Base-by-base conservation (phyloP, 2,888 invertebrate species). In the Troilus luridus region DNA sequence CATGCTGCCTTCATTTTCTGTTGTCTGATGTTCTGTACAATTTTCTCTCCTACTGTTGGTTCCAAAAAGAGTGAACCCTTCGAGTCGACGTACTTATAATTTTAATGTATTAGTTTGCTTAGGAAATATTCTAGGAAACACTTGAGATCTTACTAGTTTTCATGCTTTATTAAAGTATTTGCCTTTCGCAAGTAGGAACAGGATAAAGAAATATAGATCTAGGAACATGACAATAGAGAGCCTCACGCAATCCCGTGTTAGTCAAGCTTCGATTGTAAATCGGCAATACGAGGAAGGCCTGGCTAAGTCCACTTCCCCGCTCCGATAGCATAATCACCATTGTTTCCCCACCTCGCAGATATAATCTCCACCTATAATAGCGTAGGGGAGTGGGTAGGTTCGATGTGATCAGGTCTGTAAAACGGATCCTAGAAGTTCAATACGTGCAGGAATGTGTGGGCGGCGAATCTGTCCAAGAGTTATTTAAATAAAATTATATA, bases 201-300 rank as follows among this genome's bases (percentile, higher is more conserved):
- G 85, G 85, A 85, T 56, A 56, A 21, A 85, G 56, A 85, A 56
- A 85, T n/a, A 24, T 56, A 85, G 56, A 3, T 56, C 6, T 21
- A 54, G 81, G 54, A 21, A 54, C 81, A 58, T 85, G 85, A 85
- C 85, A 85, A 85, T 85, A 85, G 85, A n/a, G 0, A 14, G 58
- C 12, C 56, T 85, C 85, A 58, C 85, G 85, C 85, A 85, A 85
- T 21, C 54, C n/a, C 56, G 85, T 56, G 10, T 85, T 85, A 85
- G 85, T 85, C 85, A 85, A 85, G 85, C 85, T 85, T 85, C 56
- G 56, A 85, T 85, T 85, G 56, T 85, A 85, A 56, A 85, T 85
- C 21, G 85, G 56, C 85, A 85, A 85, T 54, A 85, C 56, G 19
- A 85, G 85, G 85, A 85, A 85, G 56, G 85, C 1, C 7, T 8